Percentiles rank a stretch among this genome's conserved stretches.
Evolutionary conservation across 2,113 vertebrate genomes (phyloP).

Genomic region (Gambusia holbrooki): DNA sequence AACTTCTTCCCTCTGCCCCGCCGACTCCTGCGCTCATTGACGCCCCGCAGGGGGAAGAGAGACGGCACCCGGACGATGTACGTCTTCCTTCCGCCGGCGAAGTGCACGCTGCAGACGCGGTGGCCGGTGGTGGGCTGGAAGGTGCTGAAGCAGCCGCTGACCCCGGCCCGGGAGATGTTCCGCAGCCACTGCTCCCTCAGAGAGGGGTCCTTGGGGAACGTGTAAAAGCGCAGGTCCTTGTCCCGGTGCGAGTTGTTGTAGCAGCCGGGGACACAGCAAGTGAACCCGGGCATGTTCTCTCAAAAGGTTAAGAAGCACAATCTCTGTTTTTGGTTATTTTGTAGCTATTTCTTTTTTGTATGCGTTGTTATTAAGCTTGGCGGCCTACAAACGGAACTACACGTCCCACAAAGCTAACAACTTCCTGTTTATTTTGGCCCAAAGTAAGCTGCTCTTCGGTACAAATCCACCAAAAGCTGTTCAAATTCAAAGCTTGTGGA

Average conservation of each 20-base stretch:
- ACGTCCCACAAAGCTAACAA: slow-evolving; percentile 89
- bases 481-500: background rate
- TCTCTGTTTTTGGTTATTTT: slow-evolving; percentile 52
- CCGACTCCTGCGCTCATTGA: slow-evolving; percentile 89
- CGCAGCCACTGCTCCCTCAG: slow-evolving; percentile 93
- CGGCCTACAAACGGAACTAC: slow-evolving; percentile 86
- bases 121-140: slow-evolving; percentile 97
- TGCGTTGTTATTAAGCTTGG: slow-evolving; percentile 71
- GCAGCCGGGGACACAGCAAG: slow-evolving; percentile 86
- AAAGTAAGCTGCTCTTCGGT: slow-evolving; percentile 27
- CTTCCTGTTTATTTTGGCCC: slow-evolving; percentile 80
- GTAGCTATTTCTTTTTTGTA: slow-evolving; percentile 78
- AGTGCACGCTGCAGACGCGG: slow-evolving; percentile 95
- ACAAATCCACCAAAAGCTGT: background rate
- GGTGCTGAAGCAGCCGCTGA: slow-evolving; percentile 96
- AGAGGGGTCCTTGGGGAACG: slow-evolving; percentile 93
- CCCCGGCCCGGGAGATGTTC: slow-evolving; percentile 96
- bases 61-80: slow-evolving; percentile 94
- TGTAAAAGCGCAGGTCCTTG: slow-evolving; percentile 95
- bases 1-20: slow-evolving; percentile 77
- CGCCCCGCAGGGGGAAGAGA: slow-evolving; percentile 91
- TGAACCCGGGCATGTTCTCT: slow-evolving; percentile 80
- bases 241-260: slow-evolving; percentile 97
- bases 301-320: background rate
- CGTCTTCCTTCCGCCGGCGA: slow-evolving; percentile 94